Evolutionary conservation across 2,113 vertebrate genomes (phyloP), one percentile per base, ranked within the genome.

Genomic region (Clarias magur): DNA sequence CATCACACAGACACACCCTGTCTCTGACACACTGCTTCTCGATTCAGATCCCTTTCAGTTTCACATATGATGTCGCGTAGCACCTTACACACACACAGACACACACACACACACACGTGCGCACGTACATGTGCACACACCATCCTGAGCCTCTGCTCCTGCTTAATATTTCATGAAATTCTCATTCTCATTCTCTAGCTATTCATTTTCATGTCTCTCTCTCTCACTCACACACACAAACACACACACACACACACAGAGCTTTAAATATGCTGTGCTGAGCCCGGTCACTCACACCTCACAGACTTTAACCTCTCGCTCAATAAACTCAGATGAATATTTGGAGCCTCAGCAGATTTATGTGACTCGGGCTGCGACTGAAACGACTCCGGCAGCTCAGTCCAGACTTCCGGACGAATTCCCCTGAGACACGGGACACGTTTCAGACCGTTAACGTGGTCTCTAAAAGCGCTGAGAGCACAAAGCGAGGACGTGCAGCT

Each of bases 101-200:
- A 72, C 82, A 53, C 15, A 70, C 82, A 56, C 53, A 72, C 82
- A 53, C 15, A 70, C 82, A 54, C 38, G 27, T 25, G 25, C 83
- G n/a, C n/a, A n/a, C n/a, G n/a, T n/a, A 23, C 59, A 63, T 38
- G 34, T 27, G 54, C 75, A 38, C 59, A 68, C 76, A 30, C 15
- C 12, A n/a, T 19, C 53, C 54, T 73, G 82, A 84, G 53, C 65
- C 27, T 73, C 11, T 19, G 11, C 17, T 67, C 70, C 63, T 83
- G 21, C 54, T 84, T 72, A 84, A 84, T 84, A 84, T 59, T 84
- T 59, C 30, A 73, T 57, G 42, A 72, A 84, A 84, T 59, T 59
- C 53, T 34, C 67, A 84, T 59, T 59, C 53, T 34, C 67, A 84
- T 57, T 84, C 13, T 59, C 83, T 23, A 38, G 83, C 67, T 84